A percentile compares a stretch with the other conserved stretches of the same genome.
phyloP scores from a whole-genome alignment of 2,888 invertebrate species.

The Euspilapteryx auroguttella region DNA sequence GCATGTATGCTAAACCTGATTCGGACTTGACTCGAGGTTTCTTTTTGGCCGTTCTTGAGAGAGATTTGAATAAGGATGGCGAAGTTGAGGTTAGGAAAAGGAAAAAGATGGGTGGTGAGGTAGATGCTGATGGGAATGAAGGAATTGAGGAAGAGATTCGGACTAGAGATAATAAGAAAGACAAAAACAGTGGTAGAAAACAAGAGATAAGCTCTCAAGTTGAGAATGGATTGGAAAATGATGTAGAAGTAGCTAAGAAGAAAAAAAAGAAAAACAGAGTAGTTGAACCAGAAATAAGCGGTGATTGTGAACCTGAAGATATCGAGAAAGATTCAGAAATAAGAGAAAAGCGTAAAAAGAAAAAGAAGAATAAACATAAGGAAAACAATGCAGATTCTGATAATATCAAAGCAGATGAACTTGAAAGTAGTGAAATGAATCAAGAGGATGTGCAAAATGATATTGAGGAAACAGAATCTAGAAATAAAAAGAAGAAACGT shows the following conservation, averaged over 20 bases:
- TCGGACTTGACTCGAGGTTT: slow-evolving; percentile 89
- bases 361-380: slow-evolving; percentile 4
- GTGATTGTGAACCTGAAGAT: slow-evolving; percentile 2
- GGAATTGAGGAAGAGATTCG: slow-evolving; percentile 21
- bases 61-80: no score
- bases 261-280: slow-evolving; percentile 5
- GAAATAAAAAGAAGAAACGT: no score
- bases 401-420: no score
- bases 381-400: no score
- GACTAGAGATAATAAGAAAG: slow-evolving; percentile 1
- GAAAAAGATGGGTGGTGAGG: no score
- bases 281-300: slow-evolving; percentile 4
- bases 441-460: slow-evolving; percentile 9
- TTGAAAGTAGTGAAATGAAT: no score
- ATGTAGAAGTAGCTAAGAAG: slow-evolving; percentile 1
- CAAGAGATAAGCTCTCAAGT: no score
- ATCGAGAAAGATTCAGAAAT: slow-evolving; percentile 2
- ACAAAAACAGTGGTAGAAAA: slow-evolving; percentile 2
- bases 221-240: no score
- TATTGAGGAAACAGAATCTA: slow-evolving; percentile 4
- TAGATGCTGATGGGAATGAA: no score
- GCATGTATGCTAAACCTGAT: slow-evolving; percentile 77
- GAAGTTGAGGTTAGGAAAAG: no score
- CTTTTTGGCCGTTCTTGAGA: slow-evolving; percentile 89
- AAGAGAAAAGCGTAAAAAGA: not conserved